Base-by-base conservation (phyloP, 2,113 vertebrate genomes). In the Steatornis caripensis region DNA sequence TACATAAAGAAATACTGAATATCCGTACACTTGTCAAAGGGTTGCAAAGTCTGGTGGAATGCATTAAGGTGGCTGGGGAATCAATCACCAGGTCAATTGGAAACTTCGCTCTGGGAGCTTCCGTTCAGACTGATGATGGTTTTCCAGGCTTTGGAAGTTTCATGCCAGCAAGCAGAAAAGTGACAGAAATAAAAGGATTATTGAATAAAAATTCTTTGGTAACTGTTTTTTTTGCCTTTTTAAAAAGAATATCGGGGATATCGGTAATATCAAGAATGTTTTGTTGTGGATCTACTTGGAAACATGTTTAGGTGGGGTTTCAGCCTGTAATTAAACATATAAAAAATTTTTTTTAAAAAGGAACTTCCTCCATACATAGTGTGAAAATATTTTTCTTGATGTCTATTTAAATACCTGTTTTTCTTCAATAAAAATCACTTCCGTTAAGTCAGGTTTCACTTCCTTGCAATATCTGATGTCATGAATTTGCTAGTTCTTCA, bases 381-480 rank as follows among this genome's bases (percentile, higher is more conserved):
- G 48, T 82, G 91, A 45, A 84, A 86, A 22, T 84, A 66, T 15
- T 62, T 76, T 49, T 75, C 29, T 69, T 39, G 3, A 34, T 46
- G 10, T 39, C 46, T 70, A 6, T 39, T 74, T 87, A 62, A 89
- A 20, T 84, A 34, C 43, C 21, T 92, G 9, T 43, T 91, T 90
- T 80, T 90, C 72, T 70, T 93, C 54, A 87, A 41, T 49, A 88
- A 90, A 87, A 94, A 66, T 96, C 29, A 23, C 75, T 97, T 95
- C 94, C 2, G 6, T 83, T 85, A 79, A 88, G 58, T 62, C 62
- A 95, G 58, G 82, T 94, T 95, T 95, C 90, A 57, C 90, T 96
- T 96, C 96, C 96, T 78, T 79, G 91, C 81, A 94, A 95, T 72
- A 91, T 87, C 45, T 94, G 78, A 95, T 90, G 87, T 96, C 90